Percentiles rank a stretch among this genome's conserved stretches.
phyloP scores from a whole-genome alignment of 2,113 vertebrate genomes.

The Amphiprion percula region DNA sequence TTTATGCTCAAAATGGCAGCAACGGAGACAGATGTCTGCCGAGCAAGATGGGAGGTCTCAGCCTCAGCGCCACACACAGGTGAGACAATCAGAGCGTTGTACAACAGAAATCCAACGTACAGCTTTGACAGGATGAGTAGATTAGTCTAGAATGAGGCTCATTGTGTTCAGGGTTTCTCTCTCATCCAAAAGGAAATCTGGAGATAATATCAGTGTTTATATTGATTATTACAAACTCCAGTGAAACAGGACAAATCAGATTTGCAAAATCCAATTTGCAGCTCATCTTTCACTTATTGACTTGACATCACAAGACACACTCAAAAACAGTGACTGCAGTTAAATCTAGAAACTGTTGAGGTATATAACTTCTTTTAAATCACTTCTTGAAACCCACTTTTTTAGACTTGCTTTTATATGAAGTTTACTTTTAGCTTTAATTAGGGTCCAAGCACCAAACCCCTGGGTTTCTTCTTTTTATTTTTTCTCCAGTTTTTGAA shows the following conservation, averaged over 20 bases:
- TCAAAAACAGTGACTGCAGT: too few species aligned
- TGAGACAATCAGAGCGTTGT: constrained; percentile 62
- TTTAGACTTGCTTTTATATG: too few species aligned
- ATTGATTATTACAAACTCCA: not conserved
- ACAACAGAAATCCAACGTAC: not conserved
- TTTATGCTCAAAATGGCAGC: constrained; percentile 82
- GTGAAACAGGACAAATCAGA: not conserved
- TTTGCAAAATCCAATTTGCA: not conserved
- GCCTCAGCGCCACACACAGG: constrained; percentile 88
- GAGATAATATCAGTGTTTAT: not conserved
- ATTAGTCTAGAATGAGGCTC: not conserved
- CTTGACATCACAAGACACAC: too few species aligned
- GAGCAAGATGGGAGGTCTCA: constrained; percentile 89
- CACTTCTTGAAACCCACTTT: too few species aligned
- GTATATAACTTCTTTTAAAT: too few species aligned
- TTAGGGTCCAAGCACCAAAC: too few species aligned
- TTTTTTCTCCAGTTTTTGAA: too few species aligned
- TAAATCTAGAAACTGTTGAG: too few species aligned
- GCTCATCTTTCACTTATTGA: not conserved
- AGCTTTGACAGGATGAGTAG: constrained; percentile 12
- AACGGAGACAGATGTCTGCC: constrained; percentile 85
- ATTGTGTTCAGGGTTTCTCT: not conserved
- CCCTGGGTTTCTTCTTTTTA: too few species aligned
- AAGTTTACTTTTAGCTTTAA: too few species aligned
- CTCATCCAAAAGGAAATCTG: not conserved